Percentiles rank a stretch among this genome's conserved stretches.
Conservation (phyloP, 2,888 invertebrate species). For the Drymonia ruficornis region DNA sequence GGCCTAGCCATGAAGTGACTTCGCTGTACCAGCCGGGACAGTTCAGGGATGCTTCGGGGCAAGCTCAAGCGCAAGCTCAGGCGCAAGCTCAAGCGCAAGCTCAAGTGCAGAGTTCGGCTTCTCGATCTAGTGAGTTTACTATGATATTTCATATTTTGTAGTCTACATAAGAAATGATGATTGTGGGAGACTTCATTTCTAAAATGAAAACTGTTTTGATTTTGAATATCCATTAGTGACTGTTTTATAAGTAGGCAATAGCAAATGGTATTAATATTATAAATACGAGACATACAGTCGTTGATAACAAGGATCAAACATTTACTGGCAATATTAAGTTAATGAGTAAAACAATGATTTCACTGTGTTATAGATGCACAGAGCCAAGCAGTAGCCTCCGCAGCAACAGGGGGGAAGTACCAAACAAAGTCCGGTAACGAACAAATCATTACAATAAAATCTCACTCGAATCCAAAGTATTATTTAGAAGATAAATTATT, state of each 20-base stretch:
- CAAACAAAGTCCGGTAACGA: slow-evolving; percentile 19
- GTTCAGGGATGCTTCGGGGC: slow-evolving; percentile 8
- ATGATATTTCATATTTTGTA: neutral
- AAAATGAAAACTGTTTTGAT: too few relatives aligned
- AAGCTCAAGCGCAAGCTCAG: slow-evolving; percentile 5
- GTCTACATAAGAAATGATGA: neutral
- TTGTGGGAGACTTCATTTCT: too few relatives aligned
- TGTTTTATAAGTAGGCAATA: too few relatives aligned
- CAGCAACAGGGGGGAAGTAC: neutral
- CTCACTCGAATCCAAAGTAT: neutral
- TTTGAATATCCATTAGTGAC: too few relatives aligned
- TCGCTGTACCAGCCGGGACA: slow-evolving; percentile 18
- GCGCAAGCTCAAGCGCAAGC: too few relatives aligned
- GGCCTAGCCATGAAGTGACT: slow-evolving; percentile 20
- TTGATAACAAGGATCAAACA: too few relatives aligned
- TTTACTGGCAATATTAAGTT: too few relatives aligned
- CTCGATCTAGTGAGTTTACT: slow-evolving; percentile 23
- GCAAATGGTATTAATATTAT: too few relatives aligned
- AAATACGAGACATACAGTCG: too few relatives aligned
- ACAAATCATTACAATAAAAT: slow-evolving; percentile 4
- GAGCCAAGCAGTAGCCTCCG: slow-evolving; percentile 2
- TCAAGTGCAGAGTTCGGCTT: neutral
- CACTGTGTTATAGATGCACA: slow-evolving; percentile 7
- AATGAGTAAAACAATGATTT: too few relatives aligned
- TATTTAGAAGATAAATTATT: slow-evolving; percentile 7